Percentiles rank a stretch among this genome's conserved stretches.
Conservation (phyloP, 2,797 vertebrate genomes). For the Leptoclinus maculatus region DNA sequence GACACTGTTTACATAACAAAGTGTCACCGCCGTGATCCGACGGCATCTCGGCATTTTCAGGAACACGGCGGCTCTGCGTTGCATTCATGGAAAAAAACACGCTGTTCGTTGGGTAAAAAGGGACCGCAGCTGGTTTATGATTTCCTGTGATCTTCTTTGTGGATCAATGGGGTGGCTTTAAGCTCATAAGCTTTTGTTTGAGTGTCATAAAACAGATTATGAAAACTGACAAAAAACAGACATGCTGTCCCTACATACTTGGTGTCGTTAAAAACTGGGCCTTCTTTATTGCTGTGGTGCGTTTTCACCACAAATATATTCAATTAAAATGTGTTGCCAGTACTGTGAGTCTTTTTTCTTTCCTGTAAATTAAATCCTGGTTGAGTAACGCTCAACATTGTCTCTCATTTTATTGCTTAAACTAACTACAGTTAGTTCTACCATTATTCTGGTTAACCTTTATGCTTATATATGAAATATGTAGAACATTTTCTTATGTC, state of each 20-base stretch:
- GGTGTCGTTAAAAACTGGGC: conserved; percentile 18
- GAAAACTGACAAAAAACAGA: conserved; percentile 52
- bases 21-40: conserved; percentile 64
- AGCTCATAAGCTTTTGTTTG: conserved; percentile 52
- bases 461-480: not conserved
- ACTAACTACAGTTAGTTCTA: conserved; percentile 4
- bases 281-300: conserved; percentile 22
- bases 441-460: not conserved
- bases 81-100: conserved; percentile 56
- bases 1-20: conserved; percentile 80
- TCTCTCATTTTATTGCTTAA: not conserved
- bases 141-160: conserved; percentile 60
- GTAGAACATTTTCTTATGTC: not conserved
- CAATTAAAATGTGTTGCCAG: conserved; percentile 16
- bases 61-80: conserved; percentile 29
- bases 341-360: conserved; percentile 2
- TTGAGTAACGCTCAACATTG: conserved; percentile 1
- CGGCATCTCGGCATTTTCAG: conserved; percentile 61
- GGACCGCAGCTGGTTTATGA: conserved; percentile 47
- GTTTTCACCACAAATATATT: conserved; percentile 28
- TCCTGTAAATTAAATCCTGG: not conserved
- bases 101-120: conserved; percentile 43
- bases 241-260: not conserved
- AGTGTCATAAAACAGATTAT: conserved; percentile 58
- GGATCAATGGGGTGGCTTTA: conserved; percentile 40